phyloP scores from a whole-genome alignment of 2,113 vertebrate genomes.

The Lontra canadensis region DNA sequence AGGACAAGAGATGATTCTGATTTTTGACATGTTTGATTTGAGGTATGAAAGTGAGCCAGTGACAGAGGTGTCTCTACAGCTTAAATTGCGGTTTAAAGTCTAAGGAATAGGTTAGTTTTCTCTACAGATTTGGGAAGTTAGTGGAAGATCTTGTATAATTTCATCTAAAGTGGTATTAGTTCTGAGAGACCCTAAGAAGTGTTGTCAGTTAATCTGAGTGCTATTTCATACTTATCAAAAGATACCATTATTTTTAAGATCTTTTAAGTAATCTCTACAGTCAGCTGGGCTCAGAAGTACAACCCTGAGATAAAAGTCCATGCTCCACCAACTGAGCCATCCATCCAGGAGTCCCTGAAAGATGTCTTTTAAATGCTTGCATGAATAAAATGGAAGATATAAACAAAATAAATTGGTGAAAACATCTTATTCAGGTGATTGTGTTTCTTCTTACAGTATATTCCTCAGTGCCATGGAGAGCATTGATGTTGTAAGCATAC shows the following conservation, averaged over 20 bases:
- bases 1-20: neutral
- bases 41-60: neutral
- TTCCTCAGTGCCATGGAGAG: neutral
- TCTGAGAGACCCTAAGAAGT: neutral
- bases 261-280: neutral
- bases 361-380: neutral
- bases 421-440: slow-evolving; percentile 4
- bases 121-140: neutral
- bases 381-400: slow-evolving; percentile 10
- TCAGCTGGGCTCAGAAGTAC: neutral
- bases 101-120: neutral
- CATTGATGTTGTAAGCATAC: neutral
- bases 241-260: neutral
- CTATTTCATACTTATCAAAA: neutral
- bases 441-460: neutral
- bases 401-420: slow-evolving; percentile 31
- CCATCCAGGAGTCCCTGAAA: neutral
- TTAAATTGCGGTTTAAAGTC: slow-evolving; percentile 14
- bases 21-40: neutral
- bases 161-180: neutral
- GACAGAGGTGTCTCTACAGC: neutral
- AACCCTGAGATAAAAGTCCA: neutral
- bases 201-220: neutral
- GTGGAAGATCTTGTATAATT: neutral
- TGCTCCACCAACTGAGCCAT: neutral